phyloP scores from a whole-genome alignment of 2,888 invertebrate genomes.

The Pegoplata infirma region DNA sequence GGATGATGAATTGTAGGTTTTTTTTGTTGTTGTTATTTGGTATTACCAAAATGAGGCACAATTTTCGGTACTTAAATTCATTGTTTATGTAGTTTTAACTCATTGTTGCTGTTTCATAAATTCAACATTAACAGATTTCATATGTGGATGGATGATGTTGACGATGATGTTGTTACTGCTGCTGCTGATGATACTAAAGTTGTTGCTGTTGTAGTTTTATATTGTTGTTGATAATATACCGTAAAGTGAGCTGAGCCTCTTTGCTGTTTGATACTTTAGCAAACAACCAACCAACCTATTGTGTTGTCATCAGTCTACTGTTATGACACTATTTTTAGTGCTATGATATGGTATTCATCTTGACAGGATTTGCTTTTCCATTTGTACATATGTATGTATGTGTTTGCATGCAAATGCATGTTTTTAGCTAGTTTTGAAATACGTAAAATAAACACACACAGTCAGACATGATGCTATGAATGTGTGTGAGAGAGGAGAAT shows the following conservation, averaged over 20 bases:
- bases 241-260: constrained; percentile 37
- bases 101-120: constrained; percentile 39
- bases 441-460: not conserved
- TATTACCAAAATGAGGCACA: constrained; percentile 41
- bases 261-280: constrained; percentile 45
- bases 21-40: not conserved
- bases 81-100: constrained; percentile 45
- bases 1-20: constrained; percentile 51
- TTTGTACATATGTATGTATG: not conserved
- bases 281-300: constrained; percentile 43
- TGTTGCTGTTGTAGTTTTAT: constrained; percentile 32
- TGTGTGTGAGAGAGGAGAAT: not conserved
- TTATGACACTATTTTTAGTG: constrained; percentile 60
- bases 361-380: constrained; percentile 71
- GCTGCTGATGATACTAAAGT: constrained; percentile 16
- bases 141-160: constrained; percentile 36
- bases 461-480: not conserved
- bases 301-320: constrained; percentile 59
- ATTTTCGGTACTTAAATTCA: constrained; percentile 47
- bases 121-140: constrained; percentile 49
- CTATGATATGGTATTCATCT: constrained; percentile 75
- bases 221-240: constrained; percentile 23
- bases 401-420: not conserved
- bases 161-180: constrained; percentile 27
- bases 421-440: constrained; percentile 11